These are phyloP conservation scores for Arenaria interpres DNA, from an alignment of 2,113 vertebrate genomes.

Conservation along the genomic window DNA sequence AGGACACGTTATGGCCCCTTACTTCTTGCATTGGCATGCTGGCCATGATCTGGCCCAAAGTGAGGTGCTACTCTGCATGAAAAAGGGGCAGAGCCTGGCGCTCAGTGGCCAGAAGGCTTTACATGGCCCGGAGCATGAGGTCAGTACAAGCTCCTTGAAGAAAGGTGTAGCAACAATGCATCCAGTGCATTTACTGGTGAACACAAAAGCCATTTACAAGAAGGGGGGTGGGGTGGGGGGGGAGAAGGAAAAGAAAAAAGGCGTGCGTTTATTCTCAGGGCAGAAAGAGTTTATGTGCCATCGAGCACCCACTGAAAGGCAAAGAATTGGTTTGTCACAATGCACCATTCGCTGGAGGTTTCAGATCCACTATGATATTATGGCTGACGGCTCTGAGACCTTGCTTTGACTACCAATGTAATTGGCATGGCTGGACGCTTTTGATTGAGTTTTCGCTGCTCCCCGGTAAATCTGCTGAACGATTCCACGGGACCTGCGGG, in stretches of 20 bases:
- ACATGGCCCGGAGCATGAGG: slow-evolving; percentile 50
- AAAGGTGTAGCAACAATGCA: slow-evolving; percentile 47
- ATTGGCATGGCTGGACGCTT: slow-evolving; percentile 30
- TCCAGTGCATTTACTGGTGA: slow-evolving; percentile 24
- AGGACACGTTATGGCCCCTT: background rate
- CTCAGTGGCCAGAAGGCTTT: slow-evolving; percentile 45
- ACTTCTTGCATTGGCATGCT: slow-evolving; percentile 52
- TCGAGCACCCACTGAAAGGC: slow-evolving; percentile 23
- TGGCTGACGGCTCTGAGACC: slow-evolving; percentile 17
- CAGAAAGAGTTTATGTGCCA: slow-evolving; percentile 1
- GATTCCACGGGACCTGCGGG: background rate
- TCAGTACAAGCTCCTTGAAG: slow-evolving; percentile 34
- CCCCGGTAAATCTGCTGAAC: background rate
- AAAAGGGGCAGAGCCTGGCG: slow-evolving; percentile 45
- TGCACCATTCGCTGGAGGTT: slow-evolving; percentile 19
- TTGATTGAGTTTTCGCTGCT: slow-evolving; percentile 6
- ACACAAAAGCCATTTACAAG: slow-evolving; percentile 42
- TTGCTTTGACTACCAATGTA: slow-evolving; percentile 26
- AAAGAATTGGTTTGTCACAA: slow-evolving; percentile 43
- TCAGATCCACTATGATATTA: slow-evolving; percentile 55
- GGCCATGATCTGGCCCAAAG: slow-evolving; percentile 39
- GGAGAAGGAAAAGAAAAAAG: background rate
- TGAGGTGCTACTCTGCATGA: slow-evolving; percentile 60
- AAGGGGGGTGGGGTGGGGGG: background rate
- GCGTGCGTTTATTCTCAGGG: slow-evolving; percentile 12